A percentile compares a stretch with the other conserved stretches of the same genome.
Conservation (phyloP, 2,797 vertebrate genomes). For the Syngnathus rostellatus region DNA sequence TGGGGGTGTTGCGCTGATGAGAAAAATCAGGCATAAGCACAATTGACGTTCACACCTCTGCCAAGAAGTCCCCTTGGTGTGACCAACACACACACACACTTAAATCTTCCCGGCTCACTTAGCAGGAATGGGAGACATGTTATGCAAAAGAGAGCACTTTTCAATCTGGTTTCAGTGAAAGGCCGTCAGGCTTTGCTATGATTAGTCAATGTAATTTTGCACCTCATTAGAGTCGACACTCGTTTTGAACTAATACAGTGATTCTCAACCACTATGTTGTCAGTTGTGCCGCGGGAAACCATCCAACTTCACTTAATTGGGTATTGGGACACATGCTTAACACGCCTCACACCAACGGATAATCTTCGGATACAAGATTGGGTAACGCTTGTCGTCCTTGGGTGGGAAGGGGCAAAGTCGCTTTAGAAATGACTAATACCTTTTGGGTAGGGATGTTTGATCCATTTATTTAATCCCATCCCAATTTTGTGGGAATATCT, state of each 20-base stretch:
- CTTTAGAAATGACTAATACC: no score
- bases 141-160: conserved; percentile 45
- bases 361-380: no score
- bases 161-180: conserved; percentile 56
- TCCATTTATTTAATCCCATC: no score
- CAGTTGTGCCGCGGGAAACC: background rate
- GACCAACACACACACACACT: conserved; percentile 23
- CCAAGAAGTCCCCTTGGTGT: conserved; percentile 15
- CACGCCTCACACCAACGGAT: no score
- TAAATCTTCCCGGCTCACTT: conserved; percentile 51
- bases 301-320: background rate
- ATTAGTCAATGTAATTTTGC: conserved; percentile 51
- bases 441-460: no score
- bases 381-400: no score
- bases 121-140: conserved; percentile 51
- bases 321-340: no score
- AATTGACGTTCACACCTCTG: conserved; percentile 49
- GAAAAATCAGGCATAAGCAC: conserved; percentile 46
- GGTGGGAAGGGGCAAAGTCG: no score
- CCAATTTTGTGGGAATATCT: no score
- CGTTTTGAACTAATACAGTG: background rate
- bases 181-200: conserved; percentile 52
- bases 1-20: conserved; percentile 37
- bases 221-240: conserved; percentile 50
- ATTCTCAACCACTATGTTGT: background rate